Evolutionary conservation across 2,888 invertebrate species (phyloP), one percentile per base, ranked within the genome.

Genomic region (Ennomos fuscantarius): DNA sequence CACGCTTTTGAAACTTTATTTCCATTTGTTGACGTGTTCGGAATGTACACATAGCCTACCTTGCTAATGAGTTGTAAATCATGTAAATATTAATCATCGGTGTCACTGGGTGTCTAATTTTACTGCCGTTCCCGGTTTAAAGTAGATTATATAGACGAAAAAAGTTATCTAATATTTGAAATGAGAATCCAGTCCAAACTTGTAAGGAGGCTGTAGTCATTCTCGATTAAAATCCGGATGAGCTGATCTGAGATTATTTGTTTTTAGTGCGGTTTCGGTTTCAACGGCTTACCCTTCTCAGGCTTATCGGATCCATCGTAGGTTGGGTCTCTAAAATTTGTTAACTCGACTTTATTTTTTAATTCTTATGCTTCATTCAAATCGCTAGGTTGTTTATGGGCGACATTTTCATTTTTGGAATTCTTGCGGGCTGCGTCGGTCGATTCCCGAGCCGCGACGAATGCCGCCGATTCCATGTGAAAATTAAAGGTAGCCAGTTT

Each of bases 391-490:
- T 89, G 92, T 92, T 92, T 92, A 92, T 91, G 84, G 92, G 80
- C 84, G 83, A 86, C 89, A 89, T 92, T 92, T 92, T 91, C 84
- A 87, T 90, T 85, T 89, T 91, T 92, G 71, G 86, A 89, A 92
- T 92, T 87, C 89, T 75, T 73, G 63, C 37, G 47, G 31, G 33
- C 63, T 69, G 65, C 69, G 69, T 69, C 74, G 66, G 69, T 73
- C 71, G 62, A 45, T 75, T 75, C 72, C 74, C 74, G 78, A 63
- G 73, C 73, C 73, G 70, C 72, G 75, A 68, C 78, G 83, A 79
- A 86, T 87, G 74, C 89, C 87, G 75, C 79, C 79, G 83, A 87
- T 86, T 83, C 86, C 81, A 82, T 84, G 84, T 87, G 90, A 87
- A 78, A 91, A 91, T 88, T 89, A 89, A 89, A 82, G 82, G 74